phyloP scores from a whole-genome alignment of 2,797 vertebrate genomes.

The Nasua narica region DNA sequence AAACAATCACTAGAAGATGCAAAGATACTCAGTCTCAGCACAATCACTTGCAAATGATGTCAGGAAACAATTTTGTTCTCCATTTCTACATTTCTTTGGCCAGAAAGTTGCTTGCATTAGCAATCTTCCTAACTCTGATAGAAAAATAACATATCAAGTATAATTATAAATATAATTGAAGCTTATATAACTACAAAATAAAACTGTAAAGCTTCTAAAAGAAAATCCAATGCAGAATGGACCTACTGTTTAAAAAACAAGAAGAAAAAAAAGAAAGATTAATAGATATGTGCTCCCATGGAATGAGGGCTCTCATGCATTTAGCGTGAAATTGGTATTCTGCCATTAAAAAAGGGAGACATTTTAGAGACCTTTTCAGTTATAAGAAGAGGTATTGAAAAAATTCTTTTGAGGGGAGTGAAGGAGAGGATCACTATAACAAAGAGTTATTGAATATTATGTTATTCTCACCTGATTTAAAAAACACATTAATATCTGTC shows the following conservation, averaged over 20 bases:
- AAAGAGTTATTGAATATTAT: constrained; percentile 28
- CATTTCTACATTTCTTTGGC: not conserved
- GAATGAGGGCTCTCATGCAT: constrained; percentile 61
- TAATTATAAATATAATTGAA: constrained; percentile 55
- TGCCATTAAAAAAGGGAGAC: constrained; percentile 67
- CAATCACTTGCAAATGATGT: constrained; percentile 30
- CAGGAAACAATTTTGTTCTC: constrained; percentile 17
- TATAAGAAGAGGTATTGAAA: constrained; percentile 10
- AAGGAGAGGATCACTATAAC: constrained; percentile 36
- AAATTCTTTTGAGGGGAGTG: not conserved
- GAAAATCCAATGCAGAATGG: not conserved
- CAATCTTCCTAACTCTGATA: not conserved
- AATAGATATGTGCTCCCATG: constrained; percentile 50
- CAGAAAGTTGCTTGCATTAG: constrained; percentile 10
- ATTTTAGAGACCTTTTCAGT: constrained; percentile 69
- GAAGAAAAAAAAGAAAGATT: constrained; percentile 41
- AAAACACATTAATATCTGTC: constrained; percentile 17
- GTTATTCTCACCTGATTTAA: constrained; percentile 33
- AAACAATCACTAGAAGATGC: not conserved
- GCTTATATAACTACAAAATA: constrained; percentile 31
- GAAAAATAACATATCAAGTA: constrained; percentile 36
- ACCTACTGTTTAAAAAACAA: not conserved
- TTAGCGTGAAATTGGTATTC: constrained; percentile 69
- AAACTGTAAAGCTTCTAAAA: constrained; percentile 34
- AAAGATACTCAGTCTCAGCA: constrained; percentile 4